Conservation (phyloP, 37 sponge, comb jelly and placozoan genomes). For the Aphrocallistes beatrix region DNA sequence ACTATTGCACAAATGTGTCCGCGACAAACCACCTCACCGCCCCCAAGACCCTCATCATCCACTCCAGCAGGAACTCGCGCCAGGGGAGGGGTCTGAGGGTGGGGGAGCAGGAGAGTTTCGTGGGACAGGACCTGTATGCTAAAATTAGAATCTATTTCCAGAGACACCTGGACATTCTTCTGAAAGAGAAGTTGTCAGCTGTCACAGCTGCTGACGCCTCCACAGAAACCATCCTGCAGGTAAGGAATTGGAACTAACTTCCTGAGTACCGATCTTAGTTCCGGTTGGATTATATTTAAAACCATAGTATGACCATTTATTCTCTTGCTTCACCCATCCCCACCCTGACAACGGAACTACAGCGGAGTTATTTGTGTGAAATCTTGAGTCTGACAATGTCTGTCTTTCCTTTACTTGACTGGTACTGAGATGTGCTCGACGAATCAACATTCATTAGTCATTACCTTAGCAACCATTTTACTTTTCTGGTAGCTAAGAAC, state of each 20-base stretch:
- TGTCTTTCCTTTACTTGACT: too few relatives aligned
- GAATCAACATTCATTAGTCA: too few relatives aligned
- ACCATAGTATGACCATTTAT: too few relatives aligned
- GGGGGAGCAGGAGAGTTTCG: background rate
- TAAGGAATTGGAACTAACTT: background rate
- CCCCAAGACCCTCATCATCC: background rate
- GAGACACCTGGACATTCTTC: background rate
- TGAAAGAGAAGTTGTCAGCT: background rate
- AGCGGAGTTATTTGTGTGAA: too few relatives aligned
- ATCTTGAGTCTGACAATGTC: too few relatives aligned
- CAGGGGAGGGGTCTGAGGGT: background rate
- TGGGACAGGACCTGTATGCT: constrained; percentile 11
- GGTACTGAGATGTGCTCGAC: too few relatives aligned
- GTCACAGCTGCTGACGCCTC: background rate
- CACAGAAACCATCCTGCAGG: background rate
- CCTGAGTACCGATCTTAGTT: too few relatives aligned
- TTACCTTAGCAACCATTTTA: too few relatives aligned
- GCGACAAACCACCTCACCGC: background rate
- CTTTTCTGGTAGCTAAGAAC: too few relatives aligned
- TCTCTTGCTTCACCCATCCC: too few relatives aligned
- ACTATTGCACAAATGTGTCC: constrained; percentile 1
- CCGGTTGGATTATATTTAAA: too few relatives aligned
- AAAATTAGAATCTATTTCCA: background rate
- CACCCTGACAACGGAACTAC: too few relatives aligned
- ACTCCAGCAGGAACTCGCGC: background rate